Base-by-base conservation (phyloP, 1,140 invertebrate species). In the Saccostrea echinata region DNA sequence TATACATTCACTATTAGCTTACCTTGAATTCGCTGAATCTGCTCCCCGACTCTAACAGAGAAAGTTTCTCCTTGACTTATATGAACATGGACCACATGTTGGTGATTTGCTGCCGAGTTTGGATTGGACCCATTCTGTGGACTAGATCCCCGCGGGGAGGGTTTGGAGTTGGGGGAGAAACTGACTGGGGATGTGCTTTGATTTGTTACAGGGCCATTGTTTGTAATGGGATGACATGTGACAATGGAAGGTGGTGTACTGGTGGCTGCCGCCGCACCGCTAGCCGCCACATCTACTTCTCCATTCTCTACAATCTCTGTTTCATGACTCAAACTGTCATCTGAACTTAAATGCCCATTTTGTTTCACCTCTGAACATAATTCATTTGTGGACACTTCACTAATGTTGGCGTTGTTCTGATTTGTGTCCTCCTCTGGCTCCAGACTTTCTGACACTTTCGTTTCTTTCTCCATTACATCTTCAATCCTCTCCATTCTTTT, bases 51-150 rank as follows among this genome's bases (percentile, higher is more conserved):
- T 91, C 96, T 95, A 90, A 97, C 96, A 81, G 96, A 96, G 91
- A 97, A 96, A 3, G 96, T 96, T 91, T 97, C 96, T 3, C 96
- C 96, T 2, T 96, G 96, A 94, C 97, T 96, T 82, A 97, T 96
- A 93, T 97, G 96, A 91, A 97, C 96, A 92, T 96, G 96, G 81
- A 97, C 96, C 84, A 97, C 95, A 92, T 96, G 96, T 86, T 92
- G 92, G 16, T 91, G 91, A 76, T 89, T 91, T 55, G 90, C 90
- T 18, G 89, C 88, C 0, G 88, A 88, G 64, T 76, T 84, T 64
- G 55, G 61, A 68, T 87, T 86, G 57, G 43, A 71, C 30, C 81
- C 24, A 64, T 87, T 87, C 53, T 89, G 88, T 24, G 86, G 88
- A 76, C 88, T 89, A 43, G 84, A 51, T 53, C 84, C 86, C 30